These are phyloP conservation scores for Chelonia mydas DNA, from an alignment of 2,797 vertebrate species.

Conservation along the genomic window DNA sequence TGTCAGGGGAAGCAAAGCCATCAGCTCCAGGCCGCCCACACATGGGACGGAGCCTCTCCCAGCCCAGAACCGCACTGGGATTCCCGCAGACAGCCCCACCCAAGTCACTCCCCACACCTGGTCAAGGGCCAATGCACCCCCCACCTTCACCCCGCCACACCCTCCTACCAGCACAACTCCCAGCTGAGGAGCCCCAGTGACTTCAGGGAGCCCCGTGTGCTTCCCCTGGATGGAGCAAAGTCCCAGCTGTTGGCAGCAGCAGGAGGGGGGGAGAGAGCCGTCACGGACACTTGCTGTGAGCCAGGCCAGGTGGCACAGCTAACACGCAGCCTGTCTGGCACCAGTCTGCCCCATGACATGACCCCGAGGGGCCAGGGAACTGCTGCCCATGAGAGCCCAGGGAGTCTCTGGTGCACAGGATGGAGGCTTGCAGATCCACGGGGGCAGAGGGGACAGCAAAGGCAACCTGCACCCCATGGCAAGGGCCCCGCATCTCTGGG, in stretches of 20 bases:
- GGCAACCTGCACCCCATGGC: not conserved
- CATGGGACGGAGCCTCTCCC: not conserved
- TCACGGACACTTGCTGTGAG: not conserved
- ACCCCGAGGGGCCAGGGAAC: too few species aligned
- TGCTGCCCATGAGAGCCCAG: too few species aligned
- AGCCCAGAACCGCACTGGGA: not conserved
- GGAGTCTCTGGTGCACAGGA: too few species aligned
- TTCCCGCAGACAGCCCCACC: too few species aligned
- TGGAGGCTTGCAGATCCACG: not conserved
- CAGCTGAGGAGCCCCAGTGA: not conserved
- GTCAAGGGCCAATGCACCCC: not conserved
- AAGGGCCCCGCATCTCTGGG: fast-evolving
- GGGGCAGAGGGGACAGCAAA: not conserved
- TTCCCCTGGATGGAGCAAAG: not conserved
- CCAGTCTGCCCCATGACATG: too few species aligned
- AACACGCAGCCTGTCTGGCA: too few species aligned
- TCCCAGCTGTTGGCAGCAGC: too few species aligned
- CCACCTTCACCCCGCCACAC: not conserved
- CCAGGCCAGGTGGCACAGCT: not conserved
- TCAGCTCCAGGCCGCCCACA: not conserved
- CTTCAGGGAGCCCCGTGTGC: not conserved
- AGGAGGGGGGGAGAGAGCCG: too few species aligned
- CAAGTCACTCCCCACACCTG: not conserved
- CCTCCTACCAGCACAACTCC: too few species aligned
- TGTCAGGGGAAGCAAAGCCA: conserved; percentile 76